These are phyloP conservation scores for Blera fallax DNA, from an alignment of 2,888 invertebrate species.

Conservation along the genomic window DNA sequence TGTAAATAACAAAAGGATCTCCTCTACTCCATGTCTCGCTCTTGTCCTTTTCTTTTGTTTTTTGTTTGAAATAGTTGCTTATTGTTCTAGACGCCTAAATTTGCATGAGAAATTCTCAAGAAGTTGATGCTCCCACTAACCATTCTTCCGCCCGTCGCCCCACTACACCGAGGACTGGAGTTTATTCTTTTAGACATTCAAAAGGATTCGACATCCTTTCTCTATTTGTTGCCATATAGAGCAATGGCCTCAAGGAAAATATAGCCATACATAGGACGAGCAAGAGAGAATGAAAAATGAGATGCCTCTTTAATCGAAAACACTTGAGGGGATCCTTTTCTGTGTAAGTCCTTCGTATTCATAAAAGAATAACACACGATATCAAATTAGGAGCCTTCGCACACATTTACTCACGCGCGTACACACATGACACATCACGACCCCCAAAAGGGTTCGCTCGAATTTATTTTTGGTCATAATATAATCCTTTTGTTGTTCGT, in stretches of 20 bases:
- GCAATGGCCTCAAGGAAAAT: slow-evolving; percentile 37
- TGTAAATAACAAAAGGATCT: slow-evolving; percentile 65
- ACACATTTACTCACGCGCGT: too few relatives aligned
- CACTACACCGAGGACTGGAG: neutral
- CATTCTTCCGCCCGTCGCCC: neutral
- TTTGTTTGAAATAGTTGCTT: slow-evolving; percentile 48
- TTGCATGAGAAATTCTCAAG: slow-evolving; percentile 58
- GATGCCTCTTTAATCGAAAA: slow-evolving; percentile 36
- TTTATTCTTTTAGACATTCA: slow-evolving; percentile 47
- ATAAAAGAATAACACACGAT: slow-evolving; percentile 64
- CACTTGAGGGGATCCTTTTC: slow-evolving; percentile 13
- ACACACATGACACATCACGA: neutral
- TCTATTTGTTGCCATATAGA: slow-evolving; percentile 29
- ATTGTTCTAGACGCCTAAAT: slow-evolving; percentile 65
- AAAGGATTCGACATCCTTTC: slow-evolving; percentile 58
- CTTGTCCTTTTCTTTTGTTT: neutral
- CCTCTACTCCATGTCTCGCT: neutral
- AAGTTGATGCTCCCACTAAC: neutral
- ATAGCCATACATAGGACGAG: neutral
- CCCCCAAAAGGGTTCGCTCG: slow-evolving; percentile 21
- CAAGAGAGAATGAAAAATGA: slow-evolving; percentile 31
- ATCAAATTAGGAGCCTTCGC: slow-evolving; percentile 52
- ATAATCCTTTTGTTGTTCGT: slow-evolving; percentile 48
- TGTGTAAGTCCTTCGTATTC: slow-evolving; percentile 28
- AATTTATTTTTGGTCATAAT: slow-evolving; percentile 13